Conservation (phyloP, 1,140 invertebrate genomes). For the Bombus impatiens region DNA sequence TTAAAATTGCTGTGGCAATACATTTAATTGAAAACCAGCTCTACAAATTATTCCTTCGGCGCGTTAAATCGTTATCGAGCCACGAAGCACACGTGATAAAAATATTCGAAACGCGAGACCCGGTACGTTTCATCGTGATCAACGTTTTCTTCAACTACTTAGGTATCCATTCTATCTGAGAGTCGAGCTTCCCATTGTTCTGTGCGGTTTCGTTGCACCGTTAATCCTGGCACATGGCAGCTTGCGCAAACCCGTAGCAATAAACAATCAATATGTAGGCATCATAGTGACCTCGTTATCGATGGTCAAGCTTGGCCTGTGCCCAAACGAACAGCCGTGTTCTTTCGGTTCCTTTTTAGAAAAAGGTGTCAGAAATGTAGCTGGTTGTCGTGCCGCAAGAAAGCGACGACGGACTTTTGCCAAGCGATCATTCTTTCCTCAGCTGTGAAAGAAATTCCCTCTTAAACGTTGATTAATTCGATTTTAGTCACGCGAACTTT, state of each 20-base stretch:
- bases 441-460: neutral
- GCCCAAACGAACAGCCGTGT: constrained; percentile 39
- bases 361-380: constrained; percentile 29
- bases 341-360: constrained; percentile 20
- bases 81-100: neutral
- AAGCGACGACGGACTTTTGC: constrained; percentile 1
- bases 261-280: constrained; percentile 62
- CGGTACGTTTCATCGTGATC: too few species aligned
- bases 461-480: constrained; percentile 5
- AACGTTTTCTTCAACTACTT: neutral
- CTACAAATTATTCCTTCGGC: neutral
- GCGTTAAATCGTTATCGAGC: neutral
- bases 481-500: neutral
- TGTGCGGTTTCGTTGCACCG: constrained; percentile 38
- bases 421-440: constrained; percentile 21
- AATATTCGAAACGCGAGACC: neutral
- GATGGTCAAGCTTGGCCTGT: constrained; percentile 51
- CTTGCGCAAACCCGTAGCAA: constrained; percentile 41
- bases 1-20: too few species aligned
- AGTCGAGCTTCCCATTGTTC: neutral
- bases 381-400: constrained; percentile 17
- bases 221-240: constrained; percentile 51
- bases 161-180: neutral
- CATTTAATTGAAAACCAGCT: neutral
- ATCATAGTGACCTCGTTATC: constrained; percentile 57